Conservation (phyloP, 2,113 vertebrate species). For the Alectura lathami region DNA sequence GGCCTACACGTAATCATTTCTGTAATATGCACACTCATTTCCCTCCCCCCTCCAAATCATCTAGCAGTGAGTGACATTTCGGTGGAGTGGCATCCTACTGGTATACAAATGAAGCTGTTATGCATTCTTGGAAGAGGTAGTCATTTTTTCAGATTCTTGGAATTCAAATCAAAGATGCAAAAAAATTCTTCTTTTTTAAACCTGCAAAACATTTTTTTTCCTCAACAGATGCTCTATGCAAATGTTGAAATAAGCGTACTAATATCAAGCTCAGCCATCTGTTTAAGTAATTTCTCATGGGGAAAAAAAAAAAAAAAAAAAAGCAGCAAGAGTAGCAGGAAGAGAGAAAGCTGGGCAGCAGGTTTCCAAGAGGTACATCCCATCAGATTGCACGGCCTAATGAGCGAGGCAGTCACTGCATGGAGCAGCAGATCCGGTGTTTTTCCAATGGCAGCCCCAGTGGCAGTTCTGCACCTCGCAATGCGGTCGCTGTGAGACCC, state of each 20-base stretch:
- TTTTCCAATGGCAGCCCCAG: background rate
- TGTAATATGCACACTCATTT: background rate
- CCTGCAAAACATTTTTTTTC: background rate
- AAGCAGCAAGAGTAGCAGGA: background rate
- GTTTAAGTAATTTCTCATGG: slow-evolving; percentile 48
- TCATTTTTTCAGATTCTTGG: slow-evolving; percentile 49
- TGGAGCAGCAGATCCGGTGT: background rate
- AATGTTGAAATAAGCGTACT: slow-evolving; percentile 67
- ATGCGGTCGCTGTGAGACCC: fast-evolving
- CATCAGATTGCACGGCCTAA: background rate
- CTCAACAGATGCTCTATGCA: slow-evolving; percentile 63
- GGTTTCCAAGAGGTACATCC: background rate
- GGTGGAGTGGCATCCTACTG: slow-evolving; percentile 34
- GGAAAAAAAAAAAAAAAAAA: background rate
- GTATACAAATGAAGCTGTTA: slow-evolving; percentile 36
- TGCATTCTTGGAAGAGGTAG: slow-evolving; percentile 42
- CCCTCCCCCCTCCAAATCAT: slow-evolving; percentile 36
- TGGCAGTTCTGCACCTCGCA: background rate
- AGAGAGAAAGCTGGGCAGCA: slow-evolving; percentile 17
- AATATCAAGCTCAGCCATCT: slow-evolving; percentile 63
- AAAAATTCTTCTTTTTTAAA: slow-evolving; percentile 2
- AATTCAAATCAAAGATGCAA: slow-evolving; percentile 56
- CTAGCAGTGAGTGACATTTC: slow-evolving; percentile 48
- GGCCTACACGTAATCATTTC: slow-evolving; percentile 11
- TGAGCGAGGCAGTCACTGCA: background rate